These are phyloP conservation scores for Priocnemis perturbator DNA, from an alignment of 2,888 invertebrate species.

Conservation along the genomic window DNA sequence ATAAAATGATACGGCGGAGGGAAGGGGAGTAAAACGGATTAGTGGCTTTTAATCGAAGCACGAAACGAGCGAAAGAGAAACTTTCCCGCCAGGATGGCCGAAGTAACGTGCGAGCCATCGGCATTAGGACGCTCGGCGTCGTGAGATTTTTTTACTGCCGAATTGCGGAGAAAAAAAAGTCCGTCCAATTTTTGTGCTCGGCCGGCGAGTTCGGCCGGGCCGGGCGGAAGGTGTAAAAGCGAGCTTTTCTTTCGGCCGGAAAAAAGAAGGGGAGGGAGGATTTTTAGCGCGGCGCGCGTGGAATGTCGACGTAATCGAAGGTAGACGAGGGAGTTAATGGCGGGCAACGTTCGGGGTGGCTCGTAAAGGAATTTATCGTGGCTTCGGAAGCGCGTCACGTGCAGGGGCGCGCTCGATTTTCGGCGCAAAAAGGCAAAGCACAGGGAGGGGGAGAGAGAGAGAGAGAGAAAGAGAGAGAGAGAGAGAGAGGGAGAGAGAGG, in stretches of 20 bases:
- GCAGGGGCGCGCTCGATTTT: constrained; percentile 45
- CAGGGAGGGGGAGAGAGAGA: neutral
- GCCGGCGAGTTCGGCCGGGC: neutral
- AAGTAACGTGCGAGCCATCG: neutral
- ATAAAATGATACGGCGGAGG: too few species aligned
- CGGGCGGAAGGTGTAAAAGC: constrained; percentile 18
- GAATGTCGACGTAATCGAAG: constrained; percentile 52
- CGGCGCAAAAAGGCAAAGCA: constrained; percentile 22
- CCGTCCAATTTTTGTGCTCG: constrained; percentile 34
- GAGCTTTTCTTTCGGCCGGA: neutral
- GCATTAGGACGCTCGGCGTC: constrained; percentile 20
- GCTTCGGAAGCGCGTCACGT: constrained; percentile 56
- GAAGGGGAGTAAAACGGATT: too few species aligned
- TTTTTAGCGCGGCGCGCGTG: constrained; percentile 26
- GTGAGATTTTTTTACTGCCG: constrained; percentile 26
- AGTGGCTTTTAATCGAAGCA: too few species aligned
- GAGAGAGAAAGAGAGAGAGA: constrained; percentile 5
- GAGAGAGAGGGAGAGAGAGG: neutral
- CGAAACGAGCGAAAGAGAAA: neutral
- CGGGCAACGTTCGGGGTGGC: constrained; percentile 31
- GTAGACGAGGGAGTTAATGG: constrained; percentile 54
- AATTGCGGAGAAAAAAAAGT: constrained; percentile 22
- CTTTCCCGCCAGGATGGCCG: neutral
- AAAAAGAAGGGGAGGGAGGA: too few species aligned
- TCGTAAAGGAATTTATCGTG: constrained; percentile 58